These are phyloP conservation scores for Mormyrus hasselquistii DNA, from an alignment of 2,797 vertebrate genomes.

Conservation along the genomic window DNA sequence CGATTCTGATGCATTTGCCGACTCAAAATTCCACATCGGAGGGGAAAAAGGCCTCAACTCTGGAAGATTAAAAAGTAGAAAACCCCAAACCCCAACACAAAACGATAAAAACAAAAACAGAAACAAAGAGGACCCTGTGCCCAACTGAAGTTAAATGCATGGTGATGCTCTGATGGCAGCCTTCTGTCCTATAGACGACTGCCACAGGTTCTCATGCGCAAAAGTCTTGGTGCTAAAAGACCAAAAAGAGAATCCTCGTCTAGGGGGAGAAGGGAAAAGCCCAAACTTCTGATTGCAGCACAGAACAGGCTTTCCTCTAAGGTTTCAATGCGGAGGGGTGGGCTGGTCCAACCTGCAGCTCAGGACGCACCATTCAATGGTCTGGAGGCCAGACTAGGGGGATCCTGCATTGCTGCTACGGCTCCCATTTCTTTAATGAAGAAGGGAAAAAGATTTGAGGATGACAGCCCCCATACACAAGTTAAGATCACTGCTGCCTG, in stretches of 20 bases:
- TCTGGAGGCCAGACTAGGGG: neutral
- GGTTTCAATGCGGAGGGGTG: neutral
- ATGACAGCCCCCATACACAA: neutral
- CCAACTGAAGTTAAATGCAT: neutral
- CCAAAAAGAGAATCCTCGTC: neutral
- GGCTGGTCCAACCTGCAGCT: neutral
- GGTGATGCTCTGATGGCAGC: neutral
- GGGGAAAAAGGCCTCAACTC: constrained; percentile 25
- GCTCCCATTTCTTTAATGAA: neutral
- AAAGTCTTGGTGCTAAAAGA: neutral
- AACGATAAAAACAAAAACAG: neutral
- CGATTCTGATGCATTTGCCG: constrained; percentile 14
- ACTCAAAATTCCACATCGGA: constrained; percentile 11
- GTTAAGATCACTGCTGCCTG: neutral
- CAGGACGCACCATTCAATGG: neutral
- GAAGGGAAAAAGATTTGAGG: neutral
- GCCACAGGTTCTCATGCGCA: neutral
- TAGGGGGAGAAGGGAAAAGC: neutral
- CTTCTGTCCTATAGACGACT: neutral
- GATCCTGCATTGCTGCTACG: neutral
- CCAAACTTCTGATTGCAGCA: neutral
- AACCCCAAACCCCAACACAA: constrained; percentile 3
- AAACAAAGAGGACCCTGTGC: neutral
- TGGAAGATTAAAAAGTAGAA: constrained; percentile 20
- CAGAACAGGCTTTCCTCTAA: neutral